These are phyloP conservation scores for Drosophila mauritiana DNA, from an alignment of 1,140 invertebrate genomes.

Conservation along the genomic window DNA sequence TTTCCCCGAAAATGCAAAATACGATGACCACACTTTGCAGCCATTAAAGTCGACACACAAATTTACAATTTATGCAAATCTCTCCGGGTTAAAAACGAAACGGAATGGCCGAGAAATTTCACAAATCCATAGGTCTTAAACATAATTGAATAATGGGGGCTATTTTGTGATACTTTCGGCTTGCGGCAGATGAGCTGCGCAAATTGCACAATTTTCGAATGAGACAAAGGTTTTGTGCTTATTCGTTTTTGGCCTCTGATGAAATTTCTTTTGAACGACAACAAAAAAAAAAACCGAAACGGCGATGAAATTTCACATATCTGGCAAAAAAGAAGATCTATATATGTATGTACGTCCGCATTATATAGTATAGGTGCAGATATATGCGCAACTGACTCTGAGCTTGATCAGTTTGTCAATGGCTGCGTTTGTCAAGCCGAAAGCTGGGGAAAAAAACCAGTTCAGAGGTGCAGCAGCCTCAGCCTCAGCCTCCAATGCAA, in stretches of 20 bases:
- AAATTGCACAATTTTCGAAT: constrained; percentile 56
- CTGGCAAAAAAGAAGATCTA: constrained; percentile 40
- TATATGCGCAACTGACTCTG: neutral
- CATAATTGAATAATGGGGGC: constrained; percentile 60
- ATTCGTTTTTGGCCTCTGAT: constrained; percentile 22
- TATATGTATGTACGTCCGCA: constrained; percentile 13
- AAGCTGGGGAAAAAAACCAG: constrained; percentile 40
- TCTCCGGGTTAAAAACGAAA: constrained; percentile 4
- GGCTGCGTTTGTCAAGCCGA: constrained; percentile 46
- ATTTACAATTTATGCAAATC: constrained; percentile 76
- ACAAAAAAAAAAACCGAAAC: constrained; percentile 17
- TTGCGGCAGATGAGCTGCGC: constrained; percentile 21
- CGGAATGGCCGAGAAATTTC: constrained; percentile 48
- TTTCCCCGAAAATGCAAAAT: constrained; percentile 1
- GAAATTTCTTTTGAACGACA: constrained; percentile 43
- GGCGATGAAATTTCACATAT: constrained; percentile 48
- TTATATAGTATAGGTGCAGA: constrained; percentile 14
- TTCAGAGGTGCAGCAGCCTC: constrained; percentile 56
- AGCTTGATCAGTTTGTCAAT: constrained; percentile 41
- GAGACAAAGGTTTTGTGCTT: constrained; percentile 32
- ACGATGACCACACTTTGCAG: constrained; percentile 10
- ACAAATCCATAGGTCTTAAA: constrained; percentile 63
- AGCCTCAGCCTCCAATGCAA: constrained; percentile 47
- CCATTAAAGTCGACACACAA: constrained; percentile 33
- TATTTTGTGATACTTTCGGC: constrained; percentile 32